Percentiles rank a stretch among this genome's conserved stretches.
Evolutionary conservation across 1,140 invertebrate genomes (phyloP).

Genomic region (Cephus cinctus): DNA sequence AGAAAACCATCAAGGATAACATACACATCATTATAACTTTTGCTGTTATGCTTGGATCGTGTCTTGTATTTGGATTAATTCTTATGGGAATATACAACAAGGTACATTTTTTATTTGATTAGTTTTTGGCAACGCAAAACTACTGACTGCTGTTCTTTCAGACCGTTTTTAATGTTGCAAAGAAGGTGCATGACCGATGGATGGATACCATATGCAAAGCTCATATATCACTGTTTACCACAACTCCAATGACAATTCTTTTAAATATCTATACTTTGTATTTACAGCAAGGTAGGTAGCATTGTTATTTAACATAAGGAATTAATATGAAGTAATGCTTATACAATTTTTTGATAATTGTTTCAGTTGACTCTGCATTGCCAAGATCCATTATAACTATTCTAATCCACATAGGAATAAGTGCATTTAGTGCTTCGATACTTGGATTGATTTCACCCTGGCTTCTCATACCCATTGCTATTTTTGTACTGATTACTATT

Average conservation of each 20-base stretch:
- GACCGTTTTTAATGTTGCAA: slow-evolving; percentile 19
- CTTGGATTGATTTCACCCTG: slow-evolving; percentile 23
- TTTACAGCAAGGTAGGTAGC: slow-evolving; percentile 25
- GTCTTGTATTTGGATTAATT: slow-evolving; percentile 17
- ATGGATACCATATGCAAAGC: slow-evolving; percentile 19
- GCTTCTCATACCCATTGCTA: slow-evolving; percentile 16
- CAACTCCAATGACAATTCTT: slow-evolving; percentile 16
- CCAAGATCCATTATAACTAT: slow-evolving; percentile 26
- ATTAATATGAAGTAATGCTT: not conserved
- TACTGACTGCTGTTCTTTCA: slow-evolving; percentile 7
- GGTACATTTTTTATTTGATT: slow-evolving; percentile 8
- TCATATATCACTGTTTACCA: slow-evolving; percentile 22
- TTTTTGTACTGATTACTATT: slow-evolving; percentile 15
- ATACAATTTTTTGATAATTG: not conserved
- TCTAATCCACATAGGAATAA: slow-evolving; percentile 25
- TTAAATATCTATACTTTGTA: slow-evolving; percentile 28
- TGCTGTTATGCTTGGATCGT: slow-evolving; percentile 18
- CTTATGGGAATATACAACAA: slow-evolving; percentile 22
- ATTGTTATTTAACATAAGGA: not conserved
- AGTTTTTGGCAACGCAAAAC: not conserved
- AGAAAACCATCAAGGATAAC: slow-evolving; percentile 18
- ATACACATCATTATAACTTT: slow-evolving; percentile 19
- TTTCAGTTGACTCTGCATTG: slow-evolving; percentile 24
- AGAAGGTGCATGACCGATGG: slow-evolving; percentile 23
- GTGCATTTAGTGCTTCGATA: slow-evolving; percentile 22